A percentile compares a stretch with the other conserved stretches of the same genome.
Evolutionary conservation across 2,797 vertebrate species (phyloP).

Genomic region (Tamandua tetradactyla): DNA sequence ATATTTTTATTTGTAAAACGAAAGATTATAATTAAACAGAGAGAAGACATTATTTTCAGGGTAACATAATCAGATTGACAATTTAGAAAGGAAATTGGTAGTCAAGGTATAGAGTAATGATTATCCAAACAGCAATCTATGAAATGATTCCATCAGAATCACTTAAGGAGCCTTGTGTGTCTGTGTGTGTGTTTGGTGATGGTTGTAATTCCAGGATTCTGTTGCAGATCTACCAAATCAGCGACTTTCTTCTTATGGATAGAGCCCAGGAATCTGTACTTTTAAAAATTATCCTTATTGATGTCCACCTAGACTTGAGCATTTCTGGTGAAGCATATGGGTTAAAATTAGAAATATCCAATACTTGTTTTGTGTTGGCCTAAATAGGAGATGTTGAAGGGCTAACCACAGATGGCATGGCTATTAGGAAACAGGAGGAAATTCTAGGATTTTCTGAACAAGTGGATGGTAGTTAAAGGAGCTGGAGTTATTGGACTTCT

Average conservation of each 20-base stretch:
- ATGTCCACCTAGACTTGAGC: neutral
- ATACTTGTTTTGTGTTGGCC: constrained; percentile 1
- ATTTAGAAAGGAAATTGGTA: constrained; percentile 30
- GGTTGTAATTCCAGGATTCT: neutral
- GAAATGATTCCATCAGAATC: constrained; percentile 11
- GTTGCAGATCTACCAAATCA: neutral
- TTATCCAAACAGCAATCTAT: neutral
- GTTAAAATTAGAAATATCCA: constrained; percentile 51
- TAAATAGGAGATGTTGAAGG: neutral
- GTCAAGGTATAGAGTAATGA: neutral
- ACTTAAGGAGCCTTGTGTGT: neutral
- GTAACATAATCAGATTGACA: neutral
- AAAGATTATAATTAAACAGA: constrained; percentile 29
- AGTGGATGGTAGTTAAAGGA: neutral
- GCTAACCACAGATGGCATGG: neutral
- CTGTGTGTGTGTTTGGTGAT: neutral
- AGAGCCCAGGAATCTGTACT: constrained; percentile 11
- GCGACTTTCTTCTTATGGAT: neutral
- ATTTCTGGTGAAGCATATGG: neutral
- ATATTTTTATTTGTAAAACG: constrained; percentile 40
- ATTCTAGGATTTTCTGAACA: constrained; percentile 24
- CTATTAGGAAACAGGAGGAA: constrained; percentile 19
- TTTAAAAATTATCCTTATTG: constrained; percentile 35
- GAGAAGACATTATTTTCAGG: constrained; percentile 22
- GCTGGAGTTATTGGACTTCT: constrained; percentile 22